Base-by-base conservation (phyloP, 2,113 vertebrate species). In the Clarias magur region DNA sequence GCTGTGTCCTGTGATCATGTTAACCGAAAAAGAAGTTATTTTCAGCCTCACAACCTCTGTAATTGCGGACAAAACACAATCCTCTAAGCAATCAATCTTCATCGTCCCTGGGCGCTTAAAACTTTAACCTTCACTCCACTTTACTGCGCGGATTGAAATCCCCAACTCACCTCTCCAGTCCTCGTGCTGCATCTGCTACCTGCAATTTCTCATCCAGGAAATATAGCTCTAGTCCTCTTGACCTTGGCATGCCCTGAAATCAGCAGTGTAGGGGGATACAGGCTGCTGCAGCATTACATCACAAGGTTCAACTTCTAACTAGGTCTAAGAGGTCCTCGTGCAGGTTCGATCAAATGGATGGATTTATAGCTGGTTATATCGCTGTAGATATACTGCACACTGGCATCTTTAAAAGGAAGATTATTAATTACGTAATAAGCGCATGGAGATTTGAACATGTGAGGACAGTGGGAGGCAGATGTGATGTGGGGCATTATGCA, bases 81-180 rank as follows among this genome's bases (percentile, higher is more conserved):
- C 87, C 83, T 72, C 82, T 17, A 27, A 91, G 82, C 87, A 85
- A 88, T 86, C 80, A 89, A 25, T 87, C n/a, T 63, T 80, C 25
- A 53, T 87, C 62, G 65, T 57, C 56, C 86, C 79, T 38, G 17
- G 19, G 72, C 27, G 81, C 34, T 62, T 85, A 42, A 85, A 54
- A 83, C 42, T 80, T 85, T 70, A 87, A 83, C 83, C 83, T 85
- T 76, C 88, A 85, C 76, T 86, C 63, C 62, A 86, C 27, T 86
- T 86, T 59, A 21, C 10, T 83, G 57, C 81, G 27, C 59, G 9
- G 57, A 60, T 42, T 82, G 53, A 80, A 85, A 82, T 86, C 9
- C 76, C 19, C 79, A 30, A 16, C 48, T 57, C 30, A 75, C 83
- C 56, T 85, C 34, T 70, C 25, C 48, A 80, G 25, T 63, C 48